Evolutionary conservation across 2,113 vertebrate genomes (phyloP), one percentile per base, ranked within the genome.

Genomic region (Psittacus erithacus): DNA sequence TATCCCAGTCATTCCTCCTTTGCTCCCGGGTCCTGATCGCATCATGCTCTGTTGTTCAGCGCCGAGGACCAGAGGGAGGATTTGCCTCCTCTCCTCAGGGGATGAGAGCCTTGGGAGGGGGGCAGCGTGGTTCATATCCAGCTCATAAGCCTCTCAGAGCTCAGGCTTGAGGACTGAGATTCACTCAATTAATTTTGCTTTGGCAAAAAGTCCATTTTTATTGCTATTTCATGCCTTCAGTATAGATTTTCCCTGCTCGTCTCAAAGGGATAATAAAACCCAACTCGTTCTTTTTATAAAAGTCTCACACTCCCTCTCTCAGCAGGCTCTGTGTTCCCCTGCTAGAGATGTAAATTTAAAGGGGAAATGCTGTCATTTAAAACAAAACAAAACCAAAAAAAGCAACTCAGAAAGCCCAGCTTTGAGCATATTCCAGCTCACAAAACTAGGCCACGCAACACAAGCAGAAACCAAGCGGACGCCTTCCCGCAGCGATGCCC

Each of bases 201-300:
- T 97, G 96, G 96, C 97, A 97, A 97, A 98, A 96, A 65, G 86
- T 97, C 97, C 96, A 95, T 97, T 97, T 98, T 97, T 94, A 95
- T 94, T 97, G 97, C 97, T 97, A 97, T 98, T 98, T 97, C 44
- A 75, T 95, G 97, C 95, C 96, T 96, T 96, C 65, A 60, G 97
- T 97, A 96, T 97, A 97, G 97, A 96, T 98, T 98, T 98, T 97
- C 97, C 98, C 96, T 93, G 92, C 96, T 97, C 73, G 80, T 97
- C 96, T 98, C 98, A 97, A 97, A 98, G 97, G 97, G 97, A 96
- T 94, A 96, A 98, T 97, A 97, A 97, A 98, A 92, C 89, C 86
- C 91, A 14, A 95, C 89, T 94, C 86, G 73, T 94, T 95, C 93
- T 96, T 96, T 96, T 96, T 96, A 95, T 97, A 91, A 97, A 97